These are phyloP conservation scores for Neoitamus cyanurus DNA, from an alignment of 2,888 invertebrate genomes.

Conservation along the genomic window DNA sequence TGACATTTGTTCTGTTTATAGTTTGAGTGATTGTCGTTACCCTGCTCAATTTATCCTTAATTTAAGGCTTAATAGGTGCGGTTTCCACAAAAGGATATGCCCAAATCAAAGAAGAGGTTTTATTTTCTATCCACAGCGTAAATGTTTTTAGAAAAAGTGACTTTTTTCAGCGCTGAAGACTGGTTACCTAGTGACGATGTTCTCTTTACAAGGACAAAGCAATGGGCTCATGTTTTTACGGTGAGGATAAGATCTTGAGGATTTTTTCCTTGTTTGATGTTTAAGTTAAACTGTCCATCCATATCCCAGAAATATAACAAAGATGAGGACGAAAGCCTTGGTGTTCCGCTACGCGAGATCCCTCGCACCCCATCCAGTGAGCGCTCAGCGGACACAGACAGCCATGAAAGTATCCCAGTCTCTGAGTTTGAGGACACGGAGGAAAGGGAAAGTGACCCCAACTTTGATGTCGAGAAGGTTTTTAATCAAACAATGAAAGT, in stretches of 20 bases:
- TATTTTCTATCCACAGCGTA: not conserved
- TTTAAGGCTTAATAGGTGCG: not conserved
- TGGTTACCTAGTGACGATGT: conserved; percentile 36
- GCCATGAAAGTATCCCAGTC: conserved; percentile 25
- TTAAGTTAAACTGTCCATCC: not conserved
- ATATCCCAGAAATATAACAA: conserved; percentile 35
- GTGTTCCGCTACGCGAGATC: not conserved
- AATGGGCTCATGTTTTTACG: conserved; percentile 11
- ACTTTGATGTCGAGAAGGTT: conserved; percentile 21
- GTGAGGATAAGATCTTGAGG: not conserved
- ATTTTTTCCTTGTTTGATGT: too few relatives aligned
- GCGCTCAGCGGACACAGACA: not conserved
- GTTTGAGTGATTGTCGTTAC: not conserved
- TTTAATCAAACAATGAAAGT: conserved; percentile 46
- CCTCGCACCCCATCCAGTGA: too few relatives aligned
- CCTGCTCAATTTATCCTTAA: not conserved
- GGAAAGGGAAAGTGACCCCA: not conserved
- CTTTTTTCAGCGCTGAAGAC: not conserved
- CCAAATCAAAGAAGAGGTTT: not conserved
- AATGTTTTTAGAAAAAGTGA: not conserved
- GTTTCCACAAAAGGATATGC: not conserved
- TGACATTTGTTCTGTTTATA: not conserved
- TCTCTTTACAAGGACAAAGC: conserved; percentile 10
- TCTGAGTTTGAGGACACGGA: conserved; percentile 33
- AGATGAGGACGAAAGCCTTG: not conserved